Conservation (phyloP, 2,888 invertebrate genomes). For the Stenodema calcarata region DNA sequence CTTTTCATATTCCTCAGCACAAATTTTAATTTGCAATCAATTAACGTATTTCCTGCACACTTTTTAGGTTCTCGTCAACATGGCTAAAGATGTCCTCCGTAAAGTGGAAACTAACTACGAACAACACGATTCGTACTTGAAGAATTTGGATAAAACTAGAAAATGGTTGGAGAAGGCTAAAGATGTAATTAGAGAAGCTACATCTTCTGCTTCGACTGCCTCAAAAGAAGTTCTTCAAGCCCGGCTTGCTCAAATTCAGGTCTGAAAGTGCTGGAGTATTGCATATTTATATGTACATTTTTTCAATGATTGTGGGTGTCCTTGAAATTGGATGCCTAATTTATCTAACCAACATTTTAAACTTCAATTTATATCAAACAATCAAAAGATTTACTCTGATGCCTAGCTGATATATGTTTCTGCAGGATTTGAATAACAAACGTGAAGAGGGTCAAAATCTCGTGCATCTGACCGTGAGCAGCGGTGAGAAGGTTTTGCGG, state of each 20-base stretch:
- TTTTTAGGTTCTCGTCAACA: constrained; percentile 75
- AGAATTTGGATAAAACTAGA: constrained; percentile 76
- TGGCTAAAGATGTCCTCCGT: constrained; percentile 87
- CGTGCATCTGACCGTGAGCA: constrained; percentile 85
- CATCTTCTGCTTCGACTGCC: constrained; percentile 78
- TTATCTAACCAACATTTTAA: no score
- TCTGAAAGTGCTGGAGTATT: constrained; percentile 44
- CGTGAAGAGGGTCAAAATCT: constrained; percentile 88
- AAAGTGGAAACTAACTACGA: constrained; percentile 89
- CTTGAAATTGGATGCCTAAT: no score
- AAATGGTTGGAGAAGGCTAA: constrained; percentile 88
- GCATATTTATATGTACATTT: no score
- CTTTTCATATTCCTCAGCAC: no score
- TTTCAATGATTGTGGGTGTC: no score
- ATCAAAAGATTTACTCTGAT: not conserved
- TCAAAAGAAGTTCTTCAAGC: constrained; percentile 84
- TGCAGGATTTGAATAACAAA: constrained; percentile 79
- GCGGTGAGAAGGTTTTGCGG: constrained; percentile 86
- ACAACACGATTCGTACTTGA: constrained; percentile 82
- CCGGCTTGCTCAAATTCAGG: constrained; percentile 70
- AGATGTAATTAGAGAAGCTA: constrained; percentile 79
- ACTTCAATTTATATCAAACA: no score
- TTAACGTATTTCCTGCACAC: not conserved
- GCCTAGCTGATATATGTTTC: not conserved
- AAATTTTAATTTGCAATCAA: not conserved